Base-by-base conservation (phyloP, 2,113 vertebrate species). In the Melanocharis versteri region DNA sequence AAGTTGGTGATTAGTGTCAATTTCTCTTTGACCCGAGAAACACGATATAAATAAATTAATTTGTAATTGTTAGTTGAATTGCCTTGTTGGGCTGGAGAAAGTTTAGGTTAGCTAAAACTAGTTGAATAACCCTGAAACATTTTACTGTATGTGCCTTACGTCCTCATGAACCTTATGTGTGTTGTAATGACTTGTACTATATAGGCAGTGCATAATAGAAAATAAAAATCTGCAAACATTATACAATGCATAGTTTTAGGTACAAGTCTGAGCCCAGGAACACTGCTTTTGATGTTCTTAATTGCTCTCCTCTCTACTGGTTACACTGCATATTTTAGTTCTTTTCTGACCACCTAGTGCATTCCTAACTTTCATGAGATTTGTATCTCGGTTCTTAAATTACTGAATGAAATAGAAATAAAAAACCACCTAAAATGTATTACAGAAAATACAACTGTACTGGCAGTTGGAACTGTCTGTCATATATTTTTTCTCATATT, bases 371-470 rank as follows among this genome's bases (percentile, higher is more conserved):
- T 96, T 62, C 61, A 76, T 7, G 57, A 95, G 91, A 47, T 96
- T 95, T 96, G n/a, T 96, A 92, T 89, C 84, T 94, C 6, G 7
- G 53, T 90, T 90, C 66, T 92, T 95, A 94, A 95, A 92, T 95
- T 96, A 84, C 83, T 83, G 58, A 83, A 94, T 44, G 40, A 51
- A 83, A 91, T 72, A 89, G 53, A 93, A 95, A 75, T 26, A 7
- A 54, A 64, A 58, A 30, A 27, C 1, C 3, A 50, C 23, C 47
- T 57, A 40, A 94, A 94, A 96, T 83, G 31, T 58, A 77, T 94
- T 95, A 82, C 85, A 93, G 80, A 96, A 96, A 93, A 96, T 37
- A 89, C 47, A 96, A 42, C 83, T 96, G n/a, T 71, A 70, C 45
- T 44, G 87, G 76, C 20, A 51, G 31, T 12, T 56, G 78, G 56